These are phyloP conservation scores for Aspiorhynchus laticeps DNA, from an alignment of 2,113 vertebrate species.

Conservation along the genomic window DNA sequence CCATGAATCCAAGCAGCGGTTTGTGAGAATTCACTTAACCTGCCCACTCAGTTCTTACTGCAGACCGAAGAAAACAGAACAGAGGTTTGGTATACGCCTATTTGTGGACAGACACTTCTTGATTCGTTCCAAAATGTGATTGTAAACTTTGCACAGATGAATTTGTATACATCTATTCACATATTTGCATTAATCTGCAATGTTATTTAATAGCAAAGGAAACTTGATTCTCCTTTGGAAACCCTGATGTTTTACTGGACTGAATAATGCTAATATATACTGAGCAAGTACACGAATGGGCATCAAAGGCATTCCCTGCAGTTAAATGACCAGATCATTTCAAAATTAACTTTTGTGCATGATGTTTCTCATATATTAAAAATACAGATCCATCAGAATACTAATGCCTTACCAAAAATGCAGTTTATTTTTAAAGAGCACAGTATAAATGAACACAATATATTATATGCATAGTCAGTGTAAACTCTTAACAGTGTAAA, in stretches of 20 bases:
- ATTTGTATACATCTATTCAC: background rate
- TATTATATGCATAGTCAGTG: background rate
- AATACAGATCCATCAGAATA: background rate
- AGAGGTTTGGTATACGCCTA: background rate
- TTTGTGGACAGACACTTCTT: background rate
- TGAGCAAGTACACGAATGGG: background rate
- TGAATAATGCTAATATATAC: background rate
- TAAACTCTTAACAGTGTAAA: background rate
- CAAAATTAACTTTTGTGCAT: background rate
- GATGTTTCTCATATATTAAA: background rate
- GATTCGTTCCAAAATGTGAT: background rate
- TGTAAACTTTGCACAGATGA: background rate
- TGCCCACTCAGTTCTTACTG: slow-evolving; percentile 21
- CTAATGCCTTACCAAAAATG: background rate
- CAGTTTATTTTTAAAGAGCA: slow-evolving; percentile 20
- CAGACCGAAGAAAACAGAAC: background rate
- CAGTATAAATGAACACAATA: background rate
- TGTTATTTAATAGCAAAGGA: background rate
- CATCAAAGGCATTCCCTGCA: background rate
- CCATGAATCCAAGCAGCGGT: background rate
- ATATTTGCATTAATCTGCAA: background rate
- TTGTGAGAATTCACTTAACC: background rate
- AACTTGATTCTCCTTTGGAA: background rate
- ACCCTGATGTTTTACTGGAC: background rate
- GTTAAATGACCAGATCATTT: background rate